Evolutionary conservation across 2,797 vertebrate species (phyloP), one percentile per base, ranked within the genome.

Genomic region (Acestrorhynchus altus): DNA sequence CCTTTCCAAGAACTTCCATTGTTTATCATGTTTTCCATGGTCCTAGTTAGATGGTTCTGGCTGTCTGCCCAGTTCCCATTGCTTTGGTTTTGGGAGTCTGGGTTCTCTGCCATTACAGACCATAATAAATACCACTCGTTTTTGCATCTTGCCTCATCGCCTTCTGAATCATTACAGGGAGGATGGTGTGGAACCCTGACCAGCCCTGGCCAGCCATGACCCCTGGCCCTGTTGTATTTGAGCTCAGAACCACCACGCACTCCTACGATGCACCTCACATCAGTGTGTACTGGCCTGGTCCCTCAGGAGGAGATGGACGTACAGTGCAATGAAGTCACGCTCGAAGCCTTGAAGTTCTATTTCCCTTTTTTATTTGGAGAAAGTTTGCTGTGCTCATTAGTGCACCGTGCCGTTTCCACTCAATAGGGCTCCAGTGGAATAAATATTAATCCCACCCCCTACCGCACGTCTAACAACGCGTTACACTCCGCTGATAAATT

Each of bases 401-500:
- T 42, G 12, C 39, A 44, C n/a, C 49, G 60, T 67, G 42, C 61
- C 47, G 69, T 49, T 39, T 67, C 52, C 68, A 64, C 64, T 15
- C 77, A 56, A 79, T 59, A 72, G 67, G 72, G 61, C 68, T 72
- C 71, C 69, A 72, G 77, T 54, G 28, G 42, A 13, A 76, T 79
- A 68, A 71, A 79, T 79, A 79, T 77, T 80, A 20, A 76, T 77
- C 61, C 66, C 60, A 24, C 40, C 57, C 68, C 52, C 68, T 42
- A 47, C 77, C 47, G 18, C 40, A 72, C 59, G 59, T 35, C 69
- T 51, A 47, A 74, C 71, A 66, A 68, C 65, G 74, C 52, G 72
- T 65, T 59, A 46, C 42, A 57, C 70, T 26, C 31, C 72, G 16
- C 72, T 79, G 67, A 81, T 85, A 22, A 80, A 85, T 85, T 78